Percentiles rank a stretch among this genome's conserved stretches.
These are phyloP conservation scores for Nibea coibor DNA, from an alignment of 2,113 vertebrate genomes.

Conservation along the genomic window DNA sequence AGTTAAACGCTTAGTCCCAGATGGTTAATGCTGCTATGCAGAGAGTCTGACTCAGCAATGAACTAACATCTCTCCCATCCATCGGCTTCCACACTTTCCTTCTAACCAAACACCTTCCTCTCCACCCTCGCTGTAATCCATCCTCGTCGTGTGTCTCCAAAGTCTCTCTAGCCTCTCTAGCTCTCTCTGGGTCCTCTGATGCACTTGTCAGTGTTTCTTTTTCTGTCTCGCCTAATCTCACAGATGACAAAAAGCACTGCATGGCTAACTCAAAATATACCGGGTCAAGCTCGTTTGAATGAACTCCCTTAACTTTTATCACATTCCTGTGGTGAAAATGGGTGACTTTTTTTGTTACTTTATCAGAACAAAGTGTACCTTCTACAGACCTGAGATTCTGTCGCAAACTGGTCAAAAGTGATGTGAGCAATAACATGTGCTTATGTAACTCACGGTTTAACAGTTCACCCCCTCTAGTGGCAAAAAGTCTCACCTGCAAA, in stretches of 20 bases:
- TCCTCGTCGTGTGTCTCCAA: neutral
- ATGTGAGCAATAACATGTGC: neutral
- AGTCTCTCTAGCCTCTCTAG: neutral
- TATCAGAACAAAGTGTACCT: neutral
- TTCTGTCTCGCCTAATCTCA: conserved; percentile 4
- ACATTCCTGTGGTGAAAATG: neutral
- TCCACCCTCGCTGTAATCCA: neutral
- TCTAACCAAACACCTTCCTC: conserved; percentile 3
- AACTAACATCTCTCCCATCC: conserved; percentile 43
- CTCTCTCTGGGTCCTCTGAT: conserved; percentile 9
- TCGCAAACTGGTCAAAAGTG: neutral
- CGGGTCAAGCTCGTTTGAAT: neutral
- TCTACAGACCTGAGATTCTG: neutral
- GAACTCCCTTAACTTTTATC: neutral
- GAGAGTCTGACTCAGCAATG: conserved; percentile 81
- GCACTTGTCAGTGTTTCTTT: neutral
- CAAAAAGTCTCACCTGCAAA: conserved; percentile 93
- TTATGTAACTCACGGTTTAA: neutral
- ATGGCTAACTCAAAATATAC: neutral
- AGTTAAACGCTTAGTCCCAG: conserved; percentile 67
- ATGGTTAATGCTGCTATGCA: conserved; percentile 74
- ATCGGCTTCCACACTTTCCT: conserved; percentile 22
- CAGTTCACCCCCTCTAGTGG: conserved; percentile 43
- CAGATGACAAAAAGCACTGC: conserved; percentile 22
- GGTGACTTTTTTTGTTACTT: neutral